Conservation (phyloP, 2,797 vertebrate genomes). For the Sebastes elongatus region DNA sequence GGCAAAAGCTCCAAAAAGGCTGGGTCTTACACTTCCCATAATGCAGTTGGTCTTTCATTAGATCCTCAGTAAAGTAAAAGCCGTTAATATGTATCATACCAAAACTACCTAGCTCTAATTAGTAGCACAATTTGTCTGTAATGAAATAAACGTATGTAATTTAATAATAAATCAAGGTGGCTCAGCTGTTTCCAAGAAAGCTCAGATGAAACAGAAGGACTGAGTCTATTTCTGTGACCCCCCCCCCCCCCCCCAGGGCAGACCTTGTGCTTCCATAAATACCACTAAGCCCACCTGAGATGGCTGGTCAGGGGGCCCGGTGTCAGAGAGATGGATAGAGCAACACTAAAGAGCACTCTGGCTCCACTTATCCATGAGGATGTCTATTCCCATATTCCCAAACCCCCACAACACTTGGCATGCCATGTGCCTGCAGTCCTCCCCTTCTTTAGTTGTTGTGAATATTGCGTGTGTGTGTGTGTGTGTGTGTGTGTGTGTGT, state of each 20-base stretch:
- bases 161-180: neutral
- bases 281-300: constrained; percentile 71
- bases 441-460: neutral
- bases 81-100: neutral
- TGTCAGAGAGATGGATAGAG: constrained; percentile 76
- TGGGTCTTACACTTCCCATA: neutral
- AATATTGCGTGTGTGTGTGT: neutral
- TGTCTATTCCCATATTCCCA: constrained; percentile 61
- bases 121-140: neutral
- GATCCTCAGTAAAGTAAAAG: neutral
- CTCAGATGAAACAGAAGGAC: constrained; percentile 14
- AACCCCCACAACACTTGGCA: constrained; percentile 12
- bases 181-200: neutral
- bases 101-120: neutral
- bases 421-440: constrained; percentile 8
- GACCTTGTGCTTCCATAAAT: constrained; percentile 71
- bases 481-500: neutral
- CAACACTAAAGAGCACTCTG: constrained; percentile 72
- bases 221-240: constrained; percentile 8
- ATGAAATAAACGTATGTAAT: neutral
- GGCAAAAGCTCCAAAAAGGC: neutral
- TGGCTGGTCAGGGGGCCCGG: constrained; percentile 46
- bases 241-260: constrained; percentile 27
- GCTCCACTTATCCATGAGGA: constrained; percentile 66
- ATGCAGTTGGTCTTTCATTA: neutral